Evolutionary conservation across 2,888 invertebrate genomes (phyloP).

Genomic region (Eilema depressum): DNA sequence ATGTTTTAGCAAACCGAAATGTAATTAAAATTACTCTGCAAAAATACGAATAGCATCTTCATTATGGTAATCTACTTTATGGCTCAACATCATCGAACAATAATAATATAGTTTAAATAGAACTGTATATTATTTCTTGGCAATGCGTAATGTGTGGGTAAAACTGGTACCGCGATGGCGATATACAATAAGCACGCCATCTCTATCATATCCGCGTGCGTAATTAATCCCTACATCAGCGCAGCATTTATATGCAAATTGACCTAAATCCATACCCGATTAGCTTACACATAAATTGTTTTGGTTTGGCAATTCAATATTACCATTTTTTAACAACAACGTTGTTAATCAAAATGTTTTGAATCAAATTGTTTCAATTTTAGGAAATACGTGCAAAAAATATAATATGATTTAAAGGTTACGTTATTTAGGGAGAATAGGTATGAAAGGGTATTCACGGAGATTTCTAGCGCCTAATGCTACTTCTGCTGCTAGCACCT

Average conservation of each 20-base stretch:
- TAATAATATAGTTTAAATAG: slow-evolving; percentile 31
- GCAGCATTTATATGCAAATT: slow-evolving; percentile 42
- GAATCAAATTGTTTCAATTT: neutral
- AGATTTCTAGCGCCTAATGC: too few species aligned
- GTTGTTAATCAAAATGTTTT: neutral
- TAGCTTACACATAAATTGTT: slow-evolving; percentile 26
- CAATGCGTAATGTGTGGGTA: slow-evolving; percentile 31
- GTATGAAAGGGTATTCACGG: neutral
- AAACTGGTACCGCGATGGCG: slow-evolving; percentile 17
- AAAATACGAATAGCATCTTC: neutral
- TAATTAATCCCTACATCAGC: slow-evolving; percentile 47
- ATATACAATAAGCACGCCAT: slow-evolving; percentile 31
- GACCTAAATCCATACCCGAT: slow-evolving; percentile 28
- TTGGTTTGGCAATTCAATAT: slow-evolving; percentile 14
- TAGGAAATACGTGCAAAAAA: neutral
- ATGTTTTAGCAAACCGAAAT: too few species aligned
- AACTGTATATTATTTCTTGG: slow-evolving; percentile 33
- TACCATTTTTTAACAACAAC: neutral
- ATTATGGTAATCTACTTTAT: neutral
- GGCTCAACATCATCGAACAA: slow-evolving; percentile 21
- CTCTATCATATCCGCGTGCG: slow-evolving; percentile 32
- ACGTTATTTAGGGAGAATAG: neutral
- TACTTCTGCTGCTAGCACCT: neutral
- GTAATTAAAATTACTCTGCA: too few species aligned
- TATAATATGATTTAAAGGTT: neutral